These are phyloP conservation scores for Boloria euphrosyne DNA, from an alignment of 2,888 invertebrate species.

Conservation along the genomic window DNA sequence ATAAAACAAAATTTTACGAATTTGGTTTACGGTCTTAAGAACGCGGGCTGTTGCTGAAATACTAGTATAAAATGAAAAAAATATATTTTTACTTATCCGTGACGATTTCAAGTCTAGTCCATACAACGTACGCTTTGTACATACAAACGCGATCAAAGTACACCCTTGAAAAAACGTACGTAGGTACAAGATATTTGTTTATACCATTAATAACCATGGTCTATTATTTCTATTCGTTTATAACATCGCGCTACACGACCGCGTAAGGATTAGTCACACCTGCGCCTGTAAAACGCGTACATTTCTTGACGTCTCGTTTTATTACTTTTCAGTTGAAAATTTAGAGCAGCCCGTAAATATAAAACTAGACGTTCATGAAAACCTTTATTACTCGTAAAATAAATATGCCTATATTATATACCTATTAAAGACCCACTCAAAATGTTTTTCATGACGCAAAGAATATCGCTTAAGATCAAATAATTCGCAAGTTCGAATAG, in stretches of 20 bases:
- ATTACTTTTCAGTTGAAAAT: slow-evolving; percentile 50
- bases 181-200: slow-evolving; percentile 31
- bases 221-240: slow-evolving; percentile 37
- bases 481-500: no score
- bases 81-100: neutral
- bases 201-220: slow-evolving; percentile 34
- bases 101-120: neutral
- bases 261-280: slow-evolving; percentile 56
- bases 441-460: no score
- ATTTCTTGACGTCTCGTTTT: slow-evolving; percentile 50
- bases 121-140: no score
- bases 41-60: no score
- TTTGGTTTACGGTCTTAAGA: no score
- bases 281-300: slow-evolving; percentile 49
- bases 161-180: slow-evolving; percentile 27
- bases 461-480: no score
- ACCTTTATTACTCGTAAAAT: slow-evolving; percentile 49
- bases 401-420: slow-evolving; percentile 14
- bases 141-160: slow-evolving; percentile 6
- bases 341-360: slow-evolving; percentile 42
- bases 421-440: neutral
- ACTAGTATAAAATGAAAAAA: neutral
- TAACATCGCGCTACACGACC: slow-evolving; percentile 24
- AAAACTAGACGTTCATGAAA: slow-evolving; percentile 43
- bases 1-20: no score